These are phyloP conservation scores for Macrosteles quadrilineatus DNA, from an alignment of 1,140 invertebrate genomes.

Conservation along the genomic window DNA sequence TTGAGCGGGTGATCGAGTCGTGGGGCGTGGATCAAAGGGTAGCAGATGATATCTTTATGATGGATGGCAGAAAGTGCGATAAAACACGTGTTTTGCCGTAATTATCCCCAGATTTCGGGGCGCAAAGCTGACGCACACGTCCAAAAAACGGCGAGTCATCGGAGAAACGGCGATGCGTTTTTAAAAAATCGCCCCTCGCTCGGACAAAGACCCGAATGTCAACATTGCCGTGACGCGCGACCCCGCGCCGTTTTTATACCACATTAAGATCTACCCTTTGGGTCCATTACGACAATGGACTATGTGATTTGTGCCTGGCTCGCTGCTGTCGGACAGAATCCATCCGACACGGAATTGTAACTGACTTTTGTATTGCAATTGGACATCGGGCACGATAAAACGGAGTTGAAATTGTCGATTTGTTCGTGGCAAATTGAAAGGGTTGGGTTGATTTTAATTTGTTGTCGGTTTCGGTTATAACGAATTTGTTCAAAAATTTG, in stretches of 20 bases:
- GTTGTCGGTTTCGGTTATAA: no score
- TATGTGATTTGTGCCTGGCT: slow-evolving; percentile 3
- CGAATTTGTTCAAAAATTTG: no score
- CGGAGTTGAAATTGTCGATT: no score
- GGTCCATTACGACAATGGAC: background rate
- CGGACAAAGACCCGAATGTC: slow-evolving; percentile 4
- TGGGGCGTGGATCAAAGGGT: no score
- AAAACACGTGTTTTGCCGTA: slow-evolving; percentile 24
- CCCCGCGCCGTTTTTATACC: slow-evolving; percentile 9
- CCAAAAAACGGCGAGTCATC: slow-evolving; percentile 15
- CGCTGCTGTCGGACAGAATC: no score
- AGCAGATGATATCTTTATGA: slow-evolving; percentile 7
- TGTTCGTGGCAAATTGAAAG: no score
- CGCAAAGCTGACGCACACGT: background rate
- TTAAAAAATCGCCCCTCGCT: slow-evolving; percentile 5
- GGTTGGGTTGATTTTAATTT: no score
- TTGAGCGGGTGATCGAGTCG: background rate
- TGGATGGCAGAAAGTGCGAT: background rate
- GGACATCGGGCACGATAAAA: no score
- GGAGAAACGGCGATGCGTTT: background rate
- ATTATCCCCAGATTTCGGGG: slow-evolving; percentile 3
- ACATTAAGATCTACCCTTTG: slow-evolving; percentile 6
- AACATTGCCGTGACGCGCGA: slow-evolving; percentile 8
- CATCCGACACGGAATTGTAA: no score
- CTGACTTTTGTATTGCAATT: no score